phyloP scores from a whole-genome alignment of 2,888 invertebrate species.

The Nephrotoma flavescens region DNA sequence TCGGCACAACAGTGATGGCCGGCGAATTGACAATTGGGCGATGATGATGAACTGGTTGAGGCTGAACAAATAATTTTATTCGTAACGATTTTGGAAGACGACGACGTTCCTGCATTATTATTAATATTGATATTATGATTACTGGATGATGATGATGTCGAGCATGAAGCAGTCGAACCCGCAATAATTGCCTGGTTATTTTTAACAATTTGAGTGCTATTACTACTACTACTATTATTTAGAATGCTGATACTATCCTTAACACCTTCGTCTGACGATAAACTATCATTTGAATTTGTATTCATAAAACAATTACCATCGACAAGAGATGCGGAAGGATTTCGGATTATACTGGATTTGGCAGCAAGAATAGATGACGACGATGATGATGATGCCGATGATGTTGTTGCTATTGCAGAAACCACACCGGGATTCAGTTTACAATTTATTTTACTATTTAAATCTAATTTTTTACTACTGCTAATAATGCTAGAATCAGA shows the following conservation, averaged over 20 bases:
- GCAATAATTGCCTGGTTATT: slow-evolving; percentile 9
- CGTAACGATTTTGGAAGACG: slow-evolving; percentile 1
- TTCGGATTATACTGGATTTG: background rate
- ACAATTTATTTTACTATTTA: slow-evolving; percentile 1
- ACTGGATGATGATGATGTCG: background rate
- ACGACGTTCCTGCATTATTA: background rate
- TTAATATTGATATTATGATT: background rate
- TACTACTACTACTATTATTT: background rate
- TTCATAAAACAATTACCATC: slow-evolving; percentile 21
- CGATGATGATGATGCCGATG: slow-evolving; percentile 1
- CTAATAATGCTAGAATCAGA: background rate
- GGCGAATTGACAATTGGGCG: slow-evolving; percentile 3
- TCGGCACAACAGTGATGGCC: background rate
- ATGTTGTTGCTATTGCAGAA: background rate
- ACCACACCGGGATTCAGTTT: background rate
- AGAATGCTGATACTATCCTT: background rate
- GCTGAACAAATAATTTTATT: slow-evolving; percentile 1
- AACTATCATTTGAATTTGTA: slow-evolving; percentile 28
- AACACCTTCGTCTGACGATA: slow-evolving; percentile 15
- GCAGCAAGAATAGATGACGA: slow-evolving; percentile 10
- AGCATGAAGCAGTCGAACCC: background rate
- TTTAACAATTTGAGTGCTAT: background rate
- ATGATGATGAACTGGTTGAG: background rate
- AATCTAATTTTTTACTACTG: slow-evolving; percentile 1
- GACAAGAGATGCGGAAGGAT: background rate